phyloP scores from a whole-genome alignment of 2,797 vertebrate genomes.

The Hyperoplus immaculatus region DNA sequence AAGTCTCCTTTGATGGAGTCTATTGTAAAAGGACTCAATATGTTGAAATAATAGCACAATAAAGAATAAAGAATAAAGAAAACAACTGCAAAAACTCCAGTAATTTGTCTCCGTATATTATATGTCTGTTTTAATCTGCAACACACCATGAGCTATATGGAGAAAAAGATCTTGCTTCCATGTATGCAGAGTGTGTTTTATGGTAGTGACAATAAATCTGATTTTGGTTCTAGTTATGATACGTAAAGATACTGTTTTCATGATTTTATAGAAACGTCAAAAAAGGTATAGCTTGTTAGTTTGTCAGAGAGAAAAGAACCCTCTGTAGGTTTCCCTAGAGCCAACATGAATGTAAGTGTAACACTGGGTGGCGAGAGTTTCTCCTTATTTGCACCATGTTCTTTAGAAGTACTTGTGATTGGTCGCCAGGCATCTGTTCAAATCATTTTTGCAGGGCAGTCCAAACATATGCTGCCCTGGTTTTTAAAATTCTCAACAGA shows the following conservation, averaged over 20 bases:
- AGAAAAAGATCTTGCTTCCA: no score
- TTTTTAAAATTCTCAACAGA: no score
- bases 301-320: conserved; percentile 28
- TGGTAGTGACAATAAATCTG: no score
- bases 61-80: conserved; percentile 25
- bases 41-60: conserved; percentile 19
- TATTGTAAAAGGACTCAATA: conserved; percentile 26
- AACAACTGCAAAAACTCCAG: not conserved
- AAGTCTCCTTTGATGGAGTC: conserved; percentile 33
- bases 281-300: conserved; percentile 32
- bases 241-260: not conserved
- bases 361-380: conserved; percentile 36
- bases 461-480: conserved; percentile 10
- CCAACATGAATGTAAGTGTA: conserved; percentile 12
- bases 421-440: conserved; percentile 38
- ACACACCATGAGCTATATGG: no score
- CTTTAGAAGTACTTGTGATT: conserved; percentile 24
- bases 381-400: conserved; percentile 18
- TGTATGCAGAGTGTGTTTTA: no score
- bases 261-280: not conserved
- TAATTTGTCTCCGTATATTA: no score
- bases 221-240: no score
- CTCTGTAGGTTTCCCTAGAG: conserved; percentile 9
- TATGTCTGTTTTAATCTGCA: no score
- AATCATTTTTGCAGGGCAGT: conserved; percentile 21